Evolutionary conservation across 2,797 vertebrate genomes (phyloP).

Genomic region (Falco columbarius): DNA sequence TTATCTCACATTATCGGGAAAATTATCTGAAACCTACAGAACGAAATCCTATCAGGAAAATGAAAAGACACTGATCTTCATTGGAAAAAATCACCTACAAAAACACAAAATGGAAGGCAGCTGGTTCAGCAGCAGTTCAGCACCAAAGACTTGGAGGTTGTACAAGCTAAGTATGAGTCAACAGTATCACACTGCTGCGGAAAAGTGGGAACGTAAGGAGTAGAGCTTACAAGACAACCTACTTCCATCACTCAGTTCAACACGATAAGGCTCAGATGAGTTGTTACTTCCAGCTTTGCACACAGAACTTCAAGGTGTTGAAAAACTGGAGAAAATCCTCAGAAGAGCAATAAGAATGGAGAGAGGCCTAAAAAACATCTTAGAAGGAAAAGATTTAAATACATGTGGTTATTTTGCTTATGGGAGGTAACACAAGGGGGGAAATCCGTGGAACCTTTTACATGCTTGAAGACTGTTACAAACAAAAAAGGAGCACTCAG

Average conservation of each 20-base stretch:
- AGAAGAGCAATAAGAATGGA: background rate
- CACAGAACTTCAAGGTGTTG: background rate
- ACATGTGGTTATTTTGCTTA: background rate
- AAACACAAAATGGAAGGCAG: background rate
- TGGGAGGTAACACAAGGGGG: background rate
- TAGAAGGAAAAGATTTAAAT: background rate
- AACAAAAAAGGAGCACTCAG: background rate
- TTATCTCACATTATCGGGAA: background rate
- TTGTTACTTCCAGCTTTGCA: background rate
- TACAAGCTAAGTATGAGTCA: background rate
- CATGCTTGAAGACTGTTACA: conserved; percentile 4
- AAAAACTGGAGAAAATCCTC: background rate
- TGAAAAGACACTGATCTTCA: background rate
- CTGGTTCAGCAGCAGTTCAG: background rate
- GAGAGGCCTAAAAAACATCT: background rate
- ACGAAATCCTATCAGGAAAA: background rate
- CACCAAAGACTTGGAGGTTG: background rate
- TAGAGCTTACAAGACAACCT: background rate
- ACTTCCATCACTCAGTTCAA: background rate
- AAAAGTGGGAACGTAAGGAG: background rate
- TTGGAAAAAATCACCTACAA: background rate
- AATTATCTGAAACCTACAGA: background rate
- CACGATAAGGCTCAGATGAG: background rate
- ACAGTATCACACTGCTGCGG: fast-evolving
- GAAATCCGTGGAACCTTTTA: background rate